phyloP scores from a whole-genome alignment of 2,888 invertebrate genomes.

The Lepidocyrtoides sp. region DNA sequence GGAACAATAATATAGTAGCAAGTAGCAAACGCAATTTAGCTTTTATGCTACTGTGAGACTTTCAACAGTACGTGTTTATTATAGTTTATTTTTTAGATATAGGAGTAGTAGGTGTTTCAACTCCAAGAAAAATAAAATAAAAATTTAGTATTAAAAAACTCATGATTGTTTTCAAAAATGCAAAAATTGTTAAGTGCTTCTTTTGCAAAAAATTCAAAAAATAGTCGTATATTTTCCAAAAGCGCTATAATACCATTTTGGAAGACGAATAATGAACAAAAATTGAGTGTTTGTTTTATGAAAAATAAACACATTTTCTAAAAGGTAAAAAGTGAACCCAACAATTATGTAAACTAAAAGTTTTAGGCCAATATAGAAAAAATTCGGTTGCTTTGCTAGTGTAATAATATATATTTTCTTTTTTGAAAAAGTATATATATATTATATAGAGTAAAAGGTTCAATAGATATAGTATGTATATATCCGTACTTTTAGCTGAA shows the following conservation, averaged over 20 bases:
- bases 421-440: slow-evolving; percentile 43
- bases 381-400: slow-evolving; percentile 22
- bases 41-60: slow-evolving; percentile 76
- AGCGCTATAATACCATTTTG: slow-evolving; percentile 54
- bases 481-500: slow-evolving; percentile 78
- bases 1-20: background rate
- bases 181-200: slow-evolving; percentile 45
- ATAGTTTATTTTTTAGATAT: slow-evolving; percentile 20
- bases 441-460: slow-evolving; percentile 36
- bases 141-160: slow-evolving; percentile 23
- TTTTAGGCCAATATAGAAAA: slow-evolving; percentile 19
- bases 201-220: slow-evolving; percentile 11
- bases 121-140: slow-evolving; percentile 11
- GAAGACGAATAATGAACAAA: slow-evolving; percentile 6
- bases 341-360: slow-evolving; percentile 1
- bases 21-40: slow-evolving; percentile 26
- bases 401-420: slow-evolving; percentile 37
- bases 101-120: slow-evolving; percentile 23
- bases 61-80: slow-evolving; percentile 74
- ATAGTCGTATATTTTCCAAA: slow-evolving; percentile 23
- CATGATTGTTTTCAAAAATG: slow-evolving; percentile 35
- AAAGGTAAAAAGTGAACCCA: slow-evolving; percentile 1
- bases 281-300: background rate
- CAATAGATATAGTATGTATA: slow-evolving; percentile 21
- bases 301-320: slow-evolving; percentile 16